phyloP scores from a whole-genome alignment of 2,888 invertebrate species.

The Apamea crenata region DNA sequence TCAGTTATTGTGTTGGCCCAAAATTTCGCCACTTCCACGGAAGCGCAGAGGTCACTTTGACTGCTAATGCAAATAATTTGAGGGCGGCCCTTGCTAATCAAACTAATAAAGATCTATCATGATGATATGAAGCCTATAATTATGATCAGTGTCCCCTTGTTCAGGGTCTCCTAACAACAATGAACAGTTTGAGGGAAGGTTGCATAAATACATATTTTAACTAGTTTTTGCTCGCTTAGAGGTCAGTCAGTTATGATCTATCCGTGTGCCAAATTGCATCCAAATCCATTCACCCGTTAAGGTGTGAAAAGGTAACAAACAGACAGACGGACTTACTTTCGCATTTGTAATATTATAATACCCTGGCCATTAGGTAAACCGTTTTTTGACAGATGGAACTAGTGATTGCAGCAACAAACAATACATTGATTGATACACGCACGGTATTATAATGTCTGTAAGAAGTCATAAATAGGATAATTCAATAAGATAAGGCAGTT shows the following conservation, averaged over 20 bases:
- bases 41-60: background rate
- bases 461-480: too few species aligned
- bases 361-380: too few species aligned
- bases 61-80: background rate
- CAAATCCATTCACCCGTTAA: background rate
- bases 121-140: background rate
- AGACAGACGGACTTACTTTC: background rate
- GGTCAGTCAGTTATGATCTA: background rate
- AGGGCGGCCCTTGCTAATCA: background rate
- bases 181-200: conserved; percentile 1
- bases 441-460: too few species aligned
- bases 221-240: background rate
- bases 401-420: too few species aligned
- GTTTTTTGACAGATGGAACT: too few species aligned
- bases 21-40: background rate
- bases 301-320: background rate
- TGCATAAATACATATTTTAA: background rate
- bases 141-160: background rate
- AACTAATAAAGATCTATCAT: background rate
- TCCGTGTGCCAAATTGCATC: background rate
- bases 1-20: background rate
- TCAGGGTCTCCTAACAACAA: conserved; percentile 10
- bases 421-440: too few species aligned
- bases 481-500: too few species aligned
- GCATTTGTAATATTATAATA: background rate